Evolutionary conservation across 2,888 invertebrate genomes (phyloP).

Genomic region (Choristoneura rosaceana): DNA sequence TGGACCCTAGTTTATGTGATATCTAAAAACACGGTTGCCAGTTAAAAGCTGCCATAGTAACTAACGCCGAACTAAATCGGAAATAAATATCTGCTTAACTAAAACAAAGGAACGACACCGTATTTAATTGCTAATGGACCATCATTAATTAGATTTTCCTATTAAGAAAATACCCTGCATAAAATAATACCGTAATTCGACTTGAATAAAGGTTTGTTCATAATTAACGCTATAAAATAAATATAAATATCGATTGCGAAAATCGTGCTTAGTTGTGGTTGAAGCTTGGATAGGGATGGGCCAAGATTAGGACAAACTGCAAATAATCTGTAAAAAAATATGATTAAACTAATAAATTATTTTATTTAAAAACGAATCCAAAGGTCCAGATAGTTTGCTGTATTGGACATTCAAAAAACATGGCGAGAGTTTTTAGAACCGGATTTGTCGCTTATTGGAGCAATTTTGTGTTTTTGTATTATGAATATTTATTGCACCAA

Average conservation of each 20-base stretch:
- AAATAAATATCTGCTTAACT: background rate
- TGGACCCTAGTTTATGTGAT: too few species aligned
- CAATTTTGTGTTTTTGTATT: too few species aligned
- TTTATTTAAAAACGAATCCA: too few species aligned
- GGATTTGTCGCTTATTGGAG: too few species aligned
- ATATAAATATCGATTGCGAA: conserved; percentile 53
- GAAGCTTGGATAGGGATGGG: conserved; percentile 23
- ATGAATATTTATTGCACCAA: too few species aligned
- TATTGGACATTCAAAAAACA: too few species aligned
- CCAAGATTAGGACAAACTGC: background rate
- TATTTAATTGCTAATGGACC: conserved; percentile 5
- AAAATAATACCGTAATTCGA: conserved; percentile 4
- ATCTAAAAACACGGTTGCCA: too few species aligned
- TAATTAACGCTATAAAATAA: conserved; percentile 42
- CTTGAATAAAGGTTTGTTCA: conserved; percentile 19
- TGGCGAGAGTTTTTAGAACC: too few species aligned
- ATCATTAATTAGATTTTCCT: conserved; percentile 12
- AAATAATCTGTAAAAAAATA: too few species aligned
- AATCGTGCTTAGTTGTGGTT: conserved; percentile 35
- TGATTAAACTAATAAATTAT: background rate
- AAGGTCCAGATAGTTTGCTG: too few species aligned
- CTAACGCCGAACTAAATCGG: background rate
- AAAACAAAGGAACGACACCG: background rate
- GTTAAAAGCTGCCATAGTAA: background rate
- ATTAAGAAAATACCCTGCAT: conserved; percentile 11